A percentile compares a stretch with the other conserved stretches of the same genome.
These are phyloP conservation scores for Erebia ligea DNA, from an alignment of 2,888 invertebrate genomes.

Conservation along the genomic window DNA sequence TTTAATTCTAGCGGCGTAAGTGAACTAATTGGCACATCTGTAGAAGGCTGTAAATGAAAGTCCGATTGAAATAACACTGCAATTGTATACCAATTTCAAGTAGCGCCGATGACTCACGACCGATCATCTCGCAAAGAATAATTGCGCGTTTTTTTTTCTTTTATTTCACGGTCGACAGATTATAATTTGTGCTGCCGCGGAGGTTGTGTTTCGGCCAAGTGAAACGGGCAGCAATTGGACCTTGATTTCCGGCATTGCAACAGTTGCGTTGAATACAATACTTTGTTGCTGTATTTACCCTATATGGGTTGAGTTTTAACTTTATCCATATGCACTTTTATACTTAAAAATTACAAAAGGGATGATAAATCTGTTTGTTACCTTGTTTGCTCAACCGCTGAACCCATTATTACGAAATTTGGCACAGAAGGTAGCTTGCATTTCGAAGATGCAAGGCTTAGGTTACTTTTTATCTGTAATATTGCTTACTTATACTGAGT, in stretches of 20 bases:
- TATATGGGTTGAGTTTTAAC: conserved; percentile 6
- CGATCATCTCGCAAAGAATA: conserved; percentile 38
- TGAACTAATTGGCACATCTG: neutral
- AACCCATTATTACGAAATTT: too few relatives aligned
- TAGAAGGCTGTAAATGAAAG: conserved; percentile 25
- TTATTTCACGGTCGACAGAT: conserved; percentile 48
- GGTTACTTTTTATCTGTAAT: too few relatives aligned
- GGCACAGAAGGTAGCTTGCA: too few relatives aligned
- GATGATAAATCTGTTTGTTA: too few relatives aligned
- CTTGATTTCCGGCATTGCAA: conserved; percentile 71
- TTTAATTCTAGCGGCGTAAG: neutral
- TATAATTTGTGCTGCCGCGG: conserved; percentile 43
- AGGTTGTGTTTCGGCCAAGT: conserved; percentile 72
- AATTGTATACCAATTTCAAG: conserved; percentile 22
- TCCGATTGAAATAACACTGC: conserved; percentile 22
- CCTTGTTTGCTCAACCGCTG: too few relatives aligned
- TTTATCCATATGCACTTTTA: neutral
- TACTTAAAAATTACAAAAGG: too few relatives aligned
- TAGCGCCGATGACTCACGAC: conserved; percentile 32
- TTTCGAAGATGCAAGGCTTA: too few relatives aligned
- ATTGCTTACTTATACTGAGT: too few relatives aligned
- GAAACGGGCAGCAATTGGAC: conserved; percentile 77
- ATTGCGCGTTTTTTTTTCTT: conserved; percentile 39
- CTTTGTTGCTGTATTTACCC: conserved; percentile 7
- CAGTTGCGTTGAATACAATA: conserved; percentile 34